phyloP scores from a whole-genome alignment of 2,113 vertebrate species.

The Phainopepla nitens region DNA sequence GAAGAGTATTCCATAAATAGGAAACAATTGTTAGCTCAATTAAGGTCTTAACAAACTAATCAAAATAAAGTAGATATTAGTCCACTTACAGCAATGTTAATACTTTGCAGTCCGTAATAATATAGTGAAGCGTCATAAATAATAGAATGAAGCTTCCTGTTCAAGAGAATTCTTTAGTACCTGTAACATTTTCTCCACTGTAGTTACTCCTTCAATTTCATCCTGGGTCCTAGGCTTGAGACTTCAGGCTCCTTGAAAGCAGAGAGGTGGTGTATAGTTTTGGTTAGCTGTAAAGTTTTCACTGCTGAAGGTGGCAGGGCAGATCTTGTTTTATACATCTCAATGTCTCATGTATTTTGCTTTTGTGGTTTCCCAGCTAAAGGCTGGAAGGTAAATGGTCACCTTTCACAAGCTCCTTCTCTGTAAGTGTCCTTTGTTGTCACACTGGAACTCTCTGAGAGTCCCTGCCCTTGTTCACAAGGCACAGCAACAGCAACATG shows the following conservation, averaged over 20 bases:
- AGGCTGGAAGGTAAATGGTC: background rate
- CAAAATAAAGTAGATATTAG: background rate
- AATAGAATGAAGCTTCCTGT: background rate
- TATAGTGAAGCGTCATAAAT: background rate
- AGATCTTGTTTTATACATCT: background rate
- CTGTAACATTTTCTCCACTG: background rate
- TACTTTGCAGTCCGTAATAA: background rate
- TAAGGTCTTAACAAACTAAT: background rate
- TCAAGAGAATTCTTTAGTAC: background rate
- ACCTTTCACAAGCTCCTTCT: background rate
- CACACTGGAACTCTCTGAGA: background rate
- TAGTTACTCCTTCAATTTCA: fast-evolving
- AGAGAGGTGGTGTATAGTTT: background rate
- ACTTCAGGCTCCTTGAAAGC: background rate
- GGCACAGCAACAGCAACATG: fast-evolving
- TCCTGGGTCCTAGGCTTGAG: background rate
- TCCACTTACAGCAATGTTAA: background rate
- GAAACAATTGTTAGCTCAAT: background rate
- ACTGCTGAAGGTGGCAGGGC: background rate
- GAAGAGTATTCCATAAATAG: background rate
- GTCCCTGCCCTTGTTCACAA: background rate
- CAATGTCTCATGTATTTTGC: background rate
- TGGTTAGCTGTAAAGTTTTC: background rate
- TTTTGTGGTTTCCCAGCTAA: background rate
- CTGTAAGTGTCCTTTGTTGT: fast-evolving